Conservation (phyloP, 1,140 invertebrate species). For the Pachypeltis micranthus region DNA sequence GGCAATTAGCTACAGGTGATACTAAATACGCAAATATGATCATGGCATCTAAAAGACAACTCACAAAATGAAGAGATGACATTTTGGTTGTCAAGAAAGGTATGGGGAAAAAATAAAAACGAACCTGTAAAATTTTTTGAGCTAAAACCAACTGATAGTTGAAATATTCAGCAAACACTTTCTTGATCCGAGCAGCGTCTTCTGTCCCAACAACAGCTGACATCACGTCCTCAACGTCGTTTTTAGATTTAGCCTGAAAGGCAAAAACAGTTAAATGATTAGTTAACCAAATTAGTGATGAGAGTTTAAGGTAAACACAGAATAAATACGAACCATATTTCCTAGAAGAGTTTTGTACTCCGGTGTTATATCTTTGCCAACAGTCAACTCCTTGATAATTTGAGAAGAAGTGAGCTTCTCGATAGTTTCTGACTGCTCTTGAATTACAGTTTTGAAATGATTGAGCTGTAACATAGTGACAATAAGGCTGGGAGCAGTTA, state of each 20-base stretch:
- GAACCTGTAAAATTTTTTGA: conserved; percentile 1
- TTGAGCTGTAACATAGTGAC: background rate
- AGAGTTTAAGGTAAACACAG: no score
- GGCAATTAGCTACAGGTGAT: no score
- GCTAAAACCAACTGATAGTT: background rate
- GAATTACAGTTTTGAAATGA: background rate
- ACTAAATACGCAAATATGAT: no score
- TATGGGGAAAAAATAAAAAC: no score
- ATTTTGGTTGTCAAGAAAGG: no score
- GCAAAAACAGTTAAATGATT: no score
- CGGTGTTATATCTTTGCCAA: background rate
- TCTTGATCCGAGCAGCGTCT: background rate
- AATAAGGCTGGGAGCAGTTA: no score
- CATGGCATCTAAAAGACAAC: no score
- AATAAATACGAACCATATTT: background rate
- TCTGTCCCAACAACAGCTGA: background rate
- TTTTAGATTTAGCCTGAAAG: background rate
- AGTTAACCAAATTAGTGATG: no score
- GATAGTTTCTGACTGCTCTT: background rate
- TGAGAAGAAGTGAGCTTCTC: background rate
- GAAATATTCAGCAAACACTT: background rate
- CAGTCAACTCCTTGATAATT: background rate
- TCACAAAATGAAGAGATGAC: no score
- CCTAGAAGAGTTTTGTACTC: background rate
- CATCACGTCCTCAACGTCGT: background rate